These are phyloP conservation scores for Lithosia quadra DNA, from an alignment of 2,888 invertebrate species.

Conservation along the genomic window DNA sequence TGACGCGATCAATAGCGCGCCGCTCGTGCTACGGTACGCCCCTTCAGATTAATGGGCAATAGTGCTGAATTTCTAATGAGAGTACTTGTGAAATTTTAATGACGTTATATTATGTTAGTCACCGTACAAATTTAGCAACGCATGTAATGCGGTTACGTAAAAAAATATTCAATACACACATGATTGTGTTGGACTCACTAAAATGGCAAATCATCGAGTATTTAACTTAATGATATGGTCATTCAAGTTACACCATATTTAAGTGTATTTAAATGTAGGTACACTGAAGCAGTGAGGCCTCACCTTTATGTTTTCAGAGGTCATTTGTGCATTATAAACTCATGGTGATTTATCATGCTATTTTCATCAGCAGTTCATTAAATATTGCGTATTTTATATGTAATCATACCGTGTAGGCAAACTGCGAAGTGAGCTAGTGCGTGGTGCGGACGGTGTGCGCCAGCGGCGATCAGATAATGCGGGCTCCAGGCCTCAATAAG, in stretches of 20 bases:
- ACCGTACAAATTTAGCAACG: conserved; percentile 22
- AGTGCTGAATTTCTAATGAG: conserved; percentile 81
- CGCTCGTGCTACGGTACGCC: conserved; percentile 79
- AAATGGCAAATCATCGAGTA: conserved; percentile 32
- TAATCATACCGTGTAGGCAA: conserved; percentile 24
- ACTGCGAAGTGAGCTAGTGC: conserved; percentile 38
- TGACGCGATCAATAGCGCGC: conserved; percentile 75
- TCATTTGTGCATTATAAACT: conserved; percentile 46
- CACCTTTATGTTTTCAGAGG: conserved; percentile 54
- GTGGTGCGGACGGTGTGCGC: conserved; percentile 66
- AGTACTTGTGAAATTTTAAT: conserved; percentile 77
- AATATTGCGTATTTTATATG: conserved; percentile 42
- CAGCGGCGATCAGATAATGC: conserved; percentile 76
- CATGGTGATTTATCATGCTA: conserved; percentile 48
- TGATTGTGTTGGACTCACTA: conserved; percentile 18
- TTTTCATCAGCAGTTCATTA: conserved; percentile 55
- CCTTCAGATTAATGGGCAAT: conserved; percentile 74
- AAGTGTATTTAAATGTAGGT: conserved; percentile 45
- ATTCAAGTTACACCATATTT: conserved; percentile 39
- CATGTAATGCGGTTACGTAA: conserved; percentile 22
- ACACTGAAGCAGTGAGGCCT: conserved; percentile 34
- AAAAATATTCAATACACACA: conserved; percentile 16
- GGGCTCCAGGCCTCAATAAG: conserved; percentile 78
- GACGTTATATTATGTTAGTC: conserved; percentile 66
- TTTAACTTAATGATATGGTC: conserved; percentile 31